Evolutionary conservation across 2,888 invertebrate genomes (phyloP).

Genomic region (Cryptops parisi): DNA sequence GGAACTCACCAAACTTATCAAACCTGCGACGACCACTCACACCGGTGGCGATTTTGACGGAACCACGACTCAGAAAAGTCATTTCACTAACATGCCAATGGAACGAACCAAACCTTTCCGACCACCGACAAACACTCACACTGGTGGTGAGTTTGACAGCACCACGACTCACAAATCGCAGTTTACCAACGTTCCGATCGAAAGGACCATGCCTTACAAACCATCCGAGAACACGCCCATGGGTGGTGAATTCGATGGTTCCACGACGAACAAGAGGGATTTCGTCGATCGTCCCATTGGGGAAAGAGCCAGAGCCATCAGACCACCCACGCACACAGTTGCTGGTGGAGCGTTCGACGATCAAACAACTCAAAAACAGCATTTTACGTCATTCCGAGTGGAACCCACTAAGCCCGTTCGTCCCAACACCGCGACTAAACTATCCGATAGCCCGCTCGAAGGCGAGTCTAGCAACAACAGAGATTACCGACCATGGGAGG

Average conservation of each 20-base stretch:
- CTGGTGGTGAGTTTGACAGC: neutral
- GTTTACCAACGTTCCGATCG: neutral
- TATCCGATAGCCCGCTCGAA: neutral
- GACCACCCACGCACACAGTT: neutral
- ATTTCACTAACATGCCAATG: neutral
- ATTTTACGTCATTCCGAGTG: neutral
- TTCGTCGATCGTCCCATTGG: neutral
- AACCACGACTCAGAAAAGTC: neutral
- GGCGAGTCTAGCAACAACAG: neutral
- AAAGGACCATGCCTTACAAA: neutral
- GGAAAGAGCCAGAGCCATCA: neutral
- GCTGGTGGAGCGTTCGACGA: constrained; percentile 5
- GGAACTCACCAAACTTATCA: neutral
- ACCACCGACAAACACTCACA: neutral
- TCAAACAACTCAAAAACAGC: constrained; percentile 1
- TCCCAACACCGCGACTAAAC: neutral
- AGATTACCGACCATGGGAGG: constrained; percentile 9
- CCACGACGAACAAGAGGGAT: neutral
- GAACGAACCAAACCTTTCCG: neutral
- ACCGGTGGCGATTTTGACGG: constrained; percentile 5
- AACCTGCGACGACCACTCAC: too few relatives aligned
- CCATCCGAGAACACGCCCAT: neutral
- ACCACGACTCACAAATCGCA: neutral
- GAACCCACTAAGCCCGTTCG: neutral
- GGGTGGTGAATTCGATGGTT: neutral